phyloP scores from a whole-genome alignment of 2,888 invertebrate species.

The Xanthorhoe spadicearia region DNA sequence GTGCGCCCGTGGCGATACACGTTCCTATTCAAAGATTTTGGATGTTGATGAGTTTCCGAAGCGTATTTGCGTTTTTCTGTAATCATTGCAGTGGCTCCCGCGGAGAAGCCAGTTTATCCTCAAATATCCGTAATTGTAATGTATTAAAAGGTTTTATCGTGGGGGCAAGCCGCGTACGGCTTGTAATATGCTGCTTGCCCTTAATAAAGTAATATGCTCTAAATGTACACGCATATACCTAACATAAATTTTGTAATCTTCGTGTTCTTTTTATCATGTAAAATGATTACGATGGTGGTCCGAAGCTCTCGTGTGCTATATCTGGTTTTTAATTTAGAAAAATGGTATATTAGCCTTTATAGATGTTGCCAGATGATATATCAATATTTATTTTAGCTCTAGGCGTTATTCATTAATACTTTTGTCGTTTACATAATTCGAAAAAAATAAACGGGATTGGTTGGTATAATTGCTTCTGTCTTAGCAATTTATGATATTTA shows the following conservation, averaged over 20 bases:
- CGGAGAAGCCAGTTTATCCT: constrained; percentile 68
- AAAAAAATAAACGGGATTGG: constrained; percentile 26
- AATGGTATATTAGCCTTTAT: constrained; percentile 65
- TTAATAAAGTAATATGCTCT: constrained; percentile 84
- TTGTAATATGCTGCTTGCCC: constrained; percentile 69
- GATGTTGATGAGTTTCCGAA: constrained; percentile 64
- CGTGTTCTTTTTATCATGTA: constrained; percentile 78
- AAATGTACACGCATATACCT: constrained; percentile 82
- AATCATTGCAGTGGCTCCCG: constrained; percentile 66
- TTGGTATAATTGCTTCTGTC: constrained; percentile 46
- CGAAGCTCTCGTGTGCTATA: constrained; percentile 62
- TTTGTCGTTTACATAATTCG: constrained; percentile 38
- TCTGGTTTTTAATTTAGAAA: constrained; percentile 76
- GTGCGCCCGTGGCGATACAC: constrained; percentile 67
- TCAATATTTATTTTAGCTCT: constrained; percentile 70
- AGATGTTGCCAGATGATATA: constrained; percentile 60
- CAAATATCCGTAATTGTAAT: constrained; percentile 77
- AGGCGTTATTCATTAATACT: constrained; percentile 61
- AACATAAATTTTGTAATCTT: constrained; percentile 78
- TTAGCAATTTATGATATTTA: constrained; percentile 43
- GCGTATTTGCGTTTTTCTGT: constrained; percentile 61
- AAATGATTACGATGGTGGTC: constrained; percentile 82
- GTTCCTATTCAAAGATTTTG: constrained; percentile 59
- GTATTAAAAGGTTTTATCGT: constrained; percentile 76
- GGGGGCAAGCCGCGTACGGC: constrained; percentile 58